Evolutionary conservation across 2,888 invertebrate genomes (phyloP), one percentile per base, ranked within the genome.

Genomic region (Eutolmus rufibarbis): DNA sequence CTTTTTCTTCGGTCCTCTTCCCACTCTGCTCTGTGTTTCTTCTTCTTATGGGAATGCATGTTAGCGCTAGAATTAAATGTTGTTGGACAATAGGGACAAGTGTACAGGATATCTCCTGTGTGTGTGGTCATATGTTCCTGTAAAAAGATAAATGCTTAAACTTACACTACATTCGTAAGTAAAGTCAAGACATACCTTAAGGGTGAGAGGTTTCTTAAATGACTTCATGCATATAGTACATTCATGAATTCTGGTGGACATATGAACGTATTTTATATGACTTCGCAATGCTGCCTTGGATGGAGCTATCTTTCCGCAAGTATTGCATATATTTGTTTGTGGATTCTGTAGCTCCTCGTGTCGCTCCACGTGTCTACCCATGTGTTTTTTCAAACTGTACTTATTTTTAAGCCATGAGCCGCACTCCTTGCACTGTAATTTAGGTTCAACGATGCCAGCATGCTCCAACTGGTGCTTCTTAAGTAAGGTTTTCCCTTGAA

Each of bases 31-130:
- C 91, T 91, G 90, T 93, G 93, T 31, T 90, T 90, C 82, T 92
- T 92, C 87, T 92, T 92, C 81, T 91, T 90, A 89, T 93, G 93
- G 1, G 92, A 91, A 88, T 93, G 92, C 91, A 92, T 92, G 88
- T 93, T 93, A 5, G 92, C 92, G 90, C 91, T 91, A 8, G 92
- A 92, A 87, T 92, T 92, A 88, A 93, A 93, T 12, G 92, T 92
- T 89, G 91, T 91, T 1, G 92, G 90, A 84, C 92, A 92, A 87
- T 92, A 91, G 0, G 91, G 91, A 82, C 93, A 93, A 82, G 90
- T 91, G 89, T 93, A 93, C 2, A 93, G 89, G 84, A 91, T 91
- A 88, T 92, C 92, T 5, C 92, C 92, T 0, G 93, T 92, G 46
- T 93, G 93, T n/a, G 90, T 91, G 23, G 93, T 91, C 91, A 92